These are phyloP conservation scores for Chaetogeoica ovagalla DNA, from an alignment of 2,888 invertebrate genomes.

Conservation along the genomic window DNA sequence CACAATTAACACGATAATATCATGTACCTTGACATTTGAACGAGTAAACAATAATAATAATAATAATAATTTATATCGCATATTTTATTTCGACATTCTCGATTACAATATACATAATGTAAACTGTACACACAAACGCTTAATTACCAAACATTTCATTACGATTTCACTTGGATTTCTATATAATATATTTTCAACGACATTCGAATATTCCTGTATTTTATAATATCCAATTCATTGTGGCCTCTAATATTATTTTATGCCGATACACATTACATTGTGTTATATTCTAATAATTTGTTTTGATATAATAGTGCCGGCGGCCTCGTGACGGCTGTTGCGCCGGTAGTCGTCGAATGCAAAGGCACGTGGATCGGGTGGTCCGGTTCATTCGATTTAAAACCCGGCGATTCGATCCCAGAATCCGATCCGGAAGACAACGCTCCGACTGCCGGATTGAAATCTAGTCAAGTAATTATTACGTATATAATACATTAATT, in stretches of 20 bases:
- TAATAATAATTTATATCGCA: too few species aligned
- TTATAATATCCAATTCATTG: too few species aligned
- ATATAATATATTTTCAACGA: too few species aligned
- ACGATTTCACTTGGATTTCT: too few species aligned
- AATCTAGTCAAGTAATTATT: slow-evolving; percentile 59
- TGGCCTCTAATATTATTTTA: neutral
- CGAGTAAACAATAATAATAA: too few species aligned
- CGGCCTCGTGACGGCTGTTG: slow-evolving; percentile 61
- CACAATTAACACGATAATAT: too few species aligned
- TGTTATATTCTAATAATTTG: neutral
- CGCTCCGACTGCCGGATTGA: slow-evolving; percentile 59
- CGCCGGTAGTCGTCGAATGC: slow-evolving; percentile 60
- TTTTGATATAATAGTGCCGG: slow-evolving; percentile 59
- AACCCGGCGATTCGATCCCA: slow-evolving; percentile 58
- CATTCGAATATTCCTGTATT: too few species aligned
- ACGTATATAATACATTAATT: too few species aligned
- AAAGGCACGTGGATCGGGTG: slow-evolving; percentile 61
- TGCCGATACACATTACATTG: neutral
- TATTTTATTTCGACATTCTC: too few species aligned
- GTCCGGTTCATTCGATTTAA: slow-evolving; percentile 59
- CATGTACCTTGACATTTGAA: too few species aligned
- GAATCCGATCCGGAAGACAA: slow-evolving; percentile 59
- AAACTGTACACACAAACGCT: too few species aligned
- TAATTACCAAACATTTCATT: too few species aligned
- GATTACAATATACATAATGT: neutral